Evolutionary conservation across 2,888 invertebrate genomes (phyloP).

Genomic region (Leucoptera coffeella): DNA sequence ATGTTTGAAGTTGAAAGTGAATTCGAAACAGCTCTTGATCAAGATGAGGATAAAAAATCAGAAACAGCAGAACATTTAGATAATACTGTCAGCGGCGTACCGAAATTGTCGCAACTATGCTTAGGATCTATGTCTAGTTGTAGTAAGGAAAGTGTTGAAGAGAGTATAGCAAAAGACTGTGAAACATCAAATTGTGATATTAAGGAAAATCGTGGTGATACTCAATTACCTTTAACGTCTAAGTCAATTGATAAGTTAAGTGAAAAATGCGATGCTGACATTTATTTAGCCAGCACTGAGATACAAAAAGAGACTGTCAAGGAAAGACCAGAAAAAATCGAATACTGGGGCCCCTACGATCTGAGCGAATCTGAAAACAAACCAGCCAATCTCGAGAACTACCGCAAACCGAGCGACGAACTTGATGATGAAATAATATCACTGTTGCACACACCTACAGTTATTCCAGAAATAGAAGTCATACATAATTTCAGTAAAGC

Average conservation of each 20-base stretch:
- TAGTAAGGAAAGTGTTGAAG: constrained; percentile 24
- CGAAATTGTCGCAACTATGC: constrained; percentile 34
- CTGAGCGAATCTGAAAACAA: too few species aligned
- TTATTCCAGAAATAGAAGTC: too few species aligned
- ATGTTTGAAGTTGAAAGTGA: constrained; percentile 12
- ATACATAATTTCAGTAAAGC: too few species aligned
- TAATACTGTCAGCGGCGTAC: constrained; percentile 27
- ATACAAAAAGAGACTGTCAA: too few species aligned
- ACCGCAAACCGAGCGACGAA: too few species aligned
- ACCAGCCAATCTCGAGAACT: too few species aligned
- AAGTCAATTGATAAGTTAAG: constrained; percentile 24
- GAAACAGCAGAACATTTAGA: background rate
- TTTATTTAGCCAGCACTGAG: too few species aligned
- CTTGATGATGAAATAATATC: too few species aligned
- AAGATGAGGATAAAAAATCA: background rate
- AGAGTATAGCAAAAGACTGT: constrained; percentile 37
- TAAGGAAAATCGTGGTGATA: constrained; percentile 22
- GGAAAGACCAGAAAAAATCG: too few species aligned
- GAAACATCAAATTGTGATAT: constrained; percentile 34
- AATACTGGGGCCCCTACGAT: too few species aligned
- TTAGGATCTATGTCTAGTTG: constrained; percentile 34
- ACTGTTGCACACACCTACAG: too few species aligned
- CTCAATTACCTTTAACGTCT: constrained; percentile 39
- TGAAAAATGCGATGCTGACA: constrained; percentile 3
- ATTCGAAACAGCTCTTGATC: constrained; percentile 1